Conservation (phyloP, 2,888 invertebrate genomes). For the Tricholauxania praeusta region DNA sequence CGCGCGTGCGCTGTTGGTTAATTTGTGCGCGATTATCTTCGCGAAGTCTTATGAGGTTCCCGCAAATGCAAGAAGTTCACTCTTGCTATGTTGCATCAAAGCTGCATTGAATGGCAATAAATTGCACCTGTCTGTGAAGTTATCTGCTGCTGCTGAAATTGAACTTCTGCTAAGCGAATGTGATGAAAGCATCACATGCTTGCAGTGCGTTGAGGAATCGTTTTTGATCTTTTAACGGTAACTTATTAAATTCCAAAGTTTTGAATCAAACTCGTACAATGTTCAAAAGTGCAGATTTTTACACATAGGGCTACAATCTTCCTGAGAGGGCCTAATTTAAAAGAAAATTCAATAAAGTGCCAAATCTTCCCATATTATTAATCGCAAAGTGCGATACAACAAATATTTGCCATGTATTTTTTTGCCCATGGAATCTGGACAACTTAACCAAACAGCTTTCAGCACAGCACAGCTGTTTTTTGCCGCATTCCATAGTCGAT, state of each 20-base stretch:
- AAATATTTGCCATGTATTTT: too few species aligned
- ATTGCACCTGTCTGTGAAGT: slow-evolving; percentile 29
- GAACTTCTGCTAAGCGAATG: too few species aligned
- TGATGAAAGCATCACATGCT: too few species aligned
- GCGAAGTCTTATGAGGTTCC: background rate
- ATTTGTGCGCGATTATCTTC: background rate
- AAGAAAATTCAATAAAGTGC: too few species aligned
- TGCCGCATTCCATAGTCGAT: slow-evolving; percentile 14
- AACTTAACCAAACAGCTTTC: background rate
- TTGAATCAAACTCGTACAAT: too few species aligned
- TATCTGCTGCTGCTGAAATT: background rate
- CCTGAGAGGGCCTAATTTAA: too few species aligned
- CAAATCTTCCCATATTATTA: too few species aligned
- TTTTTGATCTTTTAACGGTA: background rate
- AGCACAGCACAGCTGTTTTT: slow-evolving; percentile 22
- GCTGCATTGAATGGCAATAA: slow-evolving; percentile 13
- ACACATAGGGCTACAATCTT: too few species aligned
- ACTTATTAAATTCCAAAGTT: background rate
- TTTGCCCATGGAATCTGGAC: too few species aligned
- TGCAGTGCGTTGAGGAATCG: background rate
- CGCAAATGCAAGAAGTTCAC: too few species aligned
- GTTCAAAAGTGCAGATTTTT: too few species aligned
- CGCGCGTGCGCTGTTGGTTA: slow-evolving; percentile 7
- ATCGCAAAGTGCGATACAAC: too few species aligned
- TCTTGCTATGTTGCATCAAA: background rate